Conservation (phyloP, 2,113 vertebrate species). For the Spea bombifrons region DNA sequence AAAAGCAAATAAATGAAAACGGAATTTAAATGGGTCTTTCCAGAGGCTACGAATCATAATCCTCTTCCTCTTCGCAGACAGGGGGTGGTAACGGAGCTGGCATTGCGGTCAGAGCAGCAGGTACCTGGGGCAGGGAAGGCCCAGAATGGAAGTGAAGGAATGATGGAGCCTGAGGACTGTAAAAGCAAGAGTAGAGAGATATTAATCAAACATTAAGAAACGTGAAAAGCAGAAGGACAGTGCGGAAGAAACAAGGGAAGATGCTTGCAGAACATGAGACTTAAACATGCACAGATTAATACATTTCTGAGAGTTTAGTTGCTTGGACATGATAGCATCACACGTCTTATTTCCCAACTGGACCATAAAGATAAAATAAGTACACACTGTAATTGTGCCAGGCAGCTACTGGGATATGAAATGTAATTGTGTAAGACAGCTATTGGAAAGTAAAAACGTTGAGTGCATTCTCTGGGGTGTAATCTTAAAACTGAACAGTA, state of each 20-base stretch:
- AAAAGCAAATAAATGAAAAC: slow-evolving; percentile 43
- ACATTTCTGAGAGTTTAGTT: too few species aligned
- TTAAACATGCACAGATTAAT: too few species aligned
- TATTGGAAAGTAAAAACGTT: too few species aligned
- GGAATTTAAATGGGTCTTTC: slow-evolving; percentile 38
- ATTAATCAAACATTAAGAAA: background rate
- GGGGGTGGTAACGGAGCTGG: slow-evolving; percentile 35
- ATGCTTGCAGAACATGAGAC: too few species aligned
- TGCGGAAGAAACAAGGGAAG: background rate
- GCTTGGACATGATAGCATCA: too few species aligned
- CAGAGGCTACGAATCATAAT: slow-evolving; percentile 45
- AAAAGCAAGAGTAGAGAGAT: background rate
- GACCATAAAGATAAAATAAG: too few species aligned
- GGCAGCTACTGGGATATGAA: too few species aligned
- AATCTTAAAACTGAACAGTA: too few species aligned
- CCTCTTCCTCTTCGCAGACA: slow-evolving; percentile 36
- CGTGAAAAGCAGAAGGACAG: background rate
- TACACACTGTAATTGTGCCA: too few species aligned
- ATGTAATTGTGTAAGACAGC: too few species aligned
- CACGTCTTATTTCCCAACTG: too few species aligned
- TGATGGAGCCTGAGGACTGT: background rate
- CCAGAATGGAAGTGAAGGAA: slow-evolving; percentile 29
- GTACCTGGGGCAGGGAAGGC: slow-evolving; percentile 23
- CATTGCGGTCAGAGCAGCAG: slow-evolving; percentile 34
- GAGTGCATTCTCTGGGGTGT: too few species aligned